Conservation (phyloP, 2,888 invertebrate species). For the Laothoe populi region DNA sequence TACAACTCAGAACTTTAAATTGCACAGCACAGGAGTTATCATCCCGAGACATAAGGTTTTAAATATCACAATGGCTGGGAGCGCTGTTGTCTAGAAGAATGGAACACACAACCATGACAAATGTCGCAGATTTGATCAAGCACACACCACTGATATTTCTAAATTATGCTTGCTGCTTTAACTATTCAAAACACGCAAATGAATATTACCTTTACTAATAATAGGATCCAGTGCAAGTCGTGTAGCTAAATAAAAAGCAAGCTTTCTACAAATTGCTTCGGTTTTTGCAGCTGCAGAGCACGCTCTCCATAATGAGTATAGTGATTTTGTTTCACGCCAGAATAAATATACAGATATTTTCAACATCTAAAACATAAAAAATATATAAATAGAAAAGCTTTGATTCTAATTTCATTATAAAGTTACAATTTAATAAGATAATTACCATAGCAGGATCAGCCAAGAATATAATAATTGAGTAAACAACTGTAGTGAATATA, state of each 20-base stretch:
- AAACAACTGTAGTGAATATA: slow-evolving; percentile 52
- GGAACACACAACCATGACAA: too few relatives aligned
- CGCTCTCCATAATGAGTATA: slow-evolving; percentile 55
- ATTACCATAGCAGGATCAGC: slow-evolving; percentile 46
- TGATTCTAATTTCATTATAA: too few relatives aligned
- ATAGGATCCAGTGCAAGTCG: slow-evolving; percentile 46
- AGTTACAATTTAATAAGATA: too few relatives aligned
- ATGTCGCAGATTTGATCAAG: too few relatives aligned
- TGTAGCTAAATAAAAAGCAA: slow-evolving; percentile 49
- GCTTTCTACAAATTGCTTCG: slow-evolving; percentile 45
- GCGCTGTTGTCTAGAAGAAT: too few relatives aligned
- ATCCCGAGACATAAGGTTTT: too few relatives aligned
- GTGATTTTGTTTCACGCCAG: slow-evolving; percentile 56
- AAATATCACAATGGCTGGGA: too few relatives aligned
- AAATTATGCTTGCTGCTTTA: too few relatives aligned
- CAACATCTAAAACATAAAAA: background rate
- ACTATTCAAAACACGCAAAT: background rate
- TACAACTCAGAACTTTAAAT: too few relatives aligned
- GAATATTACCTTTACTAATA: slow-evolving; percentile 36
- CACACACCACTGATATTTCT: too few relatives aligned
- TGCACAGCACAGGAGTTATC: too few relatives aligned
- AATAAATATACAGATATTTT: slow-evolving; percentile 41
- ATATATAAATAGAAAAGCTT: too few relatives aligned
- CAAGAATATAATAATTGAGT: slow-evolving; percentile 48
- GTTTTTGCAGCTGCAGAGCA: slow-evolving; percentile 51